Evolutionary conservation across 2,888 invertebrate genomes (phyloP), one percentile per base, ranked within the genome.

Genomic region (Steinernema hermaphroditum): DNA sequence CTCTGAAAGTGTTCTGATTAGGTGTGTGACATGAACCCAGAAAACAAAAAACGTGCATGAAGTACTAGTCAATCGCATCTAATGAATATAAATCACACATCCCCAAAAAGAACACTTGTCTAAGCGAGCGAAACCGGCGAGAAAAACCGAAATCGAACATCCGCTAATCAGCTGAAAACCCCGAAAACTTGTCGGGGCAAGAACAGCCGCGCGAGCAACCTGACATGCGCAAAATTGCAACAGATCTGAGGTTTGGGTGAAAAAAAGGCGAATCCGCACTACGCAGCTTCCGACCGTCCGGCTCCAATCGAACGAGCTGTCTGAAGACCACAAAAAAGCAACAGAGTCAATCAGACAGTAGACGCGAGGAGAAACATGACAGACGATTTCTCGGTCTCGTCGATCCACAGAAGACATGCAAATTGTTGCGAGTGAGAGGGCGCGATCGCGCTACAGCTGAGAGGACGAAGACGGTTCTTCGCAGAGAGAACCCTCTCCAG

Each of bases 341-440:
- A 46, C 46, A 46, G 22, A 46, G n/a, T 46, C n/a, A n/a, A 4
- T 9, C n/a, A 19, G n/a, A 6, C 16, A 46, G 4, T 9, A 4
- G 22, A 46, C n/a, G 22, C 8, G n/a, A n/a, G n/a, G n/a, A n/a
- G n/a, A n/a, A n/a, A n/a, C n/a, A n/a, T n/a, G 37, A 12, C 37
- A 37, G 37, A 37, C 46, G n/a, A 19, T n/a, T 46, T 4, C 4
- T 19, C 46, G 22, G 8, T 41, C 43, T 8, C 43, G 43, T 41
- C 43, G 43, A n/a, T n/a, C n/a, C n/a, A n/a, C n/a, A n/a, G n/a
- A n/a, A 54, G 22, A 22, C 22, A 54, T 22, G 22, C 2, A 54
- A 54, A 54, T 54, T 54, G 54, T 54, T 54, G 54, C 54, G 54
- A 2, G 46, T 37, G 37, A 37, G 37, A 37, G 12, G 12, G 12